These are phyloP conservation scores for Manis pentadactyla DNA, from an alignment of 2,797 vertebrate genomes.

Conservation along the genomic window DNA sequence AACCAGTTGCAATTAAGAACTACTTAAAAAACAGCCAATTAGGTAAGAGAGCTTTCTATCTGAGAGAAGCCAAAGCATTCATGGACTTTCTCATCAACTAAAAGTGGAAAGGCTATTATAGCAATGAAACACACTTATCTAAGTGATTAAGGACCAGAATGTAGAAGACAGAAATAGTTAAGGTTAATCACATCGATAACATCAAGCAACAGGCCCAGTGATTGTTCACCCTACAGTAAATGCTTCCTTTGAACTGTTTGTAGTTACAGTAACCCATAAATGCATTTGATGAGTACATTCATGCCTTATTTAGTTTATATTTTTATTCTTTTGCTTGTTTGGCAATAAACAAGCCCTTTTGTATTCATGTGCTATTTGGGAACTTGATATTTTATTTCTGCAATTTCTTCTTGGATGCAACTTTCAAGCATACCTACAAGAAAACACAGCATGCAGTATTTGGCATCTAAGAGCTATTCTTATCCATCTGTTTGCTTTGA, in stretches of 20 bases:
- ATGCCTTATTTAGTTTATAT: background rate
- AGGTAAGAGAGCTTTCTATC: conserved; percentile 36
- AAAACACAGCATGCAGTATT: conserved; percentile 21
- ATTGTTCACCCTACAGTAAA: background rate
- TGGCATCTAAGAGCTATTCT: conserved; percentile 57
- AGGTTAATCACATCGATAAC: conserved; percentile 2
- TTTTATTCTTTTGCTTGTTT: background rate
- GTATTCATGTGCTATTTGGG: background rate
- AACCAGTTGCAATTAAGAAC: conserved; percentile 52
- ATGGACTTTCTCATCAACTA: conserved; percentile 51
- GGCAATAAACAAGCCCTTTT: background rate
- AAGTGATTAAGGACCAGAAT: conserved; percentile 7
- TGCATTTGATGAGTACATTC: background rate
- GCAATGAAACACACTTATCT: conserved; percentile 19
- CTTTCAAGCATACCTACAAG: conserved; percentile 17
- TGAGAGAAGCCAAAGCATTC: conserved; percentile 54
- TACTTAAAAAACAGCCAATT: conserved; percentile 41
- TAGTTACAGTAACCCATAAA: background rate
- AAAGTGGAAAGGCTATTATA: conserved; percentile 54
- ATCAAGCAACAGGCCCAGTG: background rate
- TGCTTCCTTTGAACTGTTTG: background rate
- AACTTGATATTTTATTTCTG: conserved; percentile 41
- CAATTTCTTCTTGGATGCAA: conserved; percentile 32
- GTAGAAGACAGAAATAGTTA: conserved; percentile 42
- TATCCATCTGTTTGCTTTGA: conserved; percentile 70